A percentile compares a stretch with the other conserved stretches of the same genome.
Evolutionary conservation across 2,888 invertebrate genomes (phyloP).

Genomic region (Drosophila robusta): DNA sequence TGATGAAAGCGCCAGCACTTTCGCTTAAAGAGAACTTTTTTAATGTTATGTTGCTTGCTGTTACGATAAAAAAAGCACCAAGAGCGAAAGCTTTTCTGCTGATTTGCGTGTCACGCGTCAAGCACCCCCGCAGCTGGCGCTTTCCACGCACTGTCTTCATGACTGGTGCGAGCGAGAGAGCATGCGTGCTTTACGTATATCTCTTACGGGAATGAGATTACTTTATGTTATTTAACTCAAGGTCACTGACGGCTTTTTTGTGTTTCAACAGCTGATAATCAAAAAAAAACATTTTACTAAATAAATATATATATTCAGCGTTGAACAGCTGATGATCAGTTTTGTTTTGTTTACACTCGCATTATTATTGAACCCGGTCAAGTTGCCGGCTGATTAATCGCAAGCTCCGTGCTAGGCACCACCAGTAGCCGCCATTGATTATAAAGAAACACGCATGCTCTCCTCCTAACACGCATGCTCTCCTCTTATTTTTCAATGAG

Average conservation of each 20-base stretch:
- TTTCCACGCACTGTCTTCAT: slow-evolving; percentile 52
- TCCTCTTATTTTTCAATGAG: too few relatives aligned
- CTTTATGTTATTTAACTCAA: slow-evolving; percentile 34
- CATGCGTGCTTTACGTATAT: slow-evolving; percentile 25
- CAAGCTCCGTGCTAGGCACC: slow-evolving; percentile 1
- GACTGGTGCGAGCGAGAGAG: slow-evolving; percentile 38
- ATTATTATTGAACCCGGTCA: slow-evolving; percentile 26
- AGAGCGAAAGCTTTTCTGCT: slow-evolving; percentile 42
- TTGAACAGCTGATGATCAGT: slow-evolving; percentile 64
- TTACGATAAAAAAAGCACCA: slow-evolving; percentile 33
- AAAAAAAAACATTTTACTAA: background rate
- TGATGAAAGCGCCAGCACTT: slow-evolving; percentile 33
- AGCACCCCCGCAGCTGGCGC: slow-evolving; percentile 37
- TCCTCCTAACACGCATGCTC: too few relatives aligned
- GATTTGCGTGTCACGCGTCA: slow-evolving; percentile 42
- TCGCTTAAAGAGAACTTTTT: slow-evolving; percentile 40
- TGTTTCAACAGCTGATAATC: slow-evolving; percentile 41
- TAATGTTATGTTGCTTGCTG: slow-evolving; percentile 7
- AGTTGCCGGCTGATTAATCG: slow-evolving; percentile 37
- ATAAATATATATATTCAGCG: background rate
- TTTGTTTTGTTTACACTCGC: slow-evolving; percentile 58
- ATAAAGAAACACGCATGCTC: too few relatives aligned
- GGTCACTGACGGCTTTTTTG: slow-evolving; percentile 22
- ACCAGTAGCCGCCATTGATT: background rate
- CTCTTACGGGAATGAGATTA: slow-evolving; percentile 4